These are phyloP conservation scores for Argyra leucocephala DNA, from an alignment of 2,888 invertebrate genomes.

Conservation along the genomic window DNA sequence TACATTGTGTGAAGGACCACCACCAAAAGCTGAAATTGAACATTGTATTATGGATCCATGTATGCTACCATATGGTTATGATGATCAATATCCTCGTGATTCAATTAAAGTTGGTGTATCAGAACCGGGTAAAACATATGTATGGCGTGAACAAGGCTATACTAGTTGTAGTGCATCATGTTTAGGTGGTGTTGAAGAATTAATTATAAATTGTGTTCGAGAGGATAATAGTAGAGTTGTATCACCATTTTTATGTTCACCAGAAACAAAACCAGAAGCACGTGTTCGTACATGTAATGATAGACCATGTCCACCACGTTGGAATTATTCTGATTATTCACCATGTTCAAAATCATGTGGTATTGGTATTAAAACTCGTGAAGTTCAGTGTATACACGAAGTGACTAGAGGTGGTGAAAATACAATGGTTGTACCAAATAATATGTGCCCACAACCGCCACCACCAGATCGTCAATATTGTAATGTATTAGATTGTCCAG, in stretches of 20 bases:
- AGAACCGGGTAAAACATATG: slow-evolving; percentile 69
- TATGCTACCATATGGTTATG: slow-evolving; percentile 52
- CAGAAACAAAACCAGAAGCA: slow-evolving; percentile 79
- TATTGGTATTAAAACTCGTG: slow-evolving; percentile 82
- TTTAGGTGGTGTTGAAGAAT: slow-evolving; percentile 77
- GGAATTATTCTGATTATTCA: slow-evolving; percentile 84
- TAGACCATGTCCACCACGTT: slow-evolving; percentile 87
- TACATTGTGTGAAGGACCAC: slow-evolving; percentile 74
- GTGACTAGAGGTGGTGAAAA: slow-evolving; percentile 80
- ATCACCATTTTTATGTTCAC: slow-evolving; percentile 77
- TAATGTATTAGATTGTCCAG: slow-evolving; percentile 86
- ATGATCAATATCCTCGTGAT: slow-evolving; percentile 41
- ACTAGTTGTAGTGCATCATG: slow-evolving; percentile 92
- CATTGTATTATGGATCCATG: slow-evolving; percentile 73
- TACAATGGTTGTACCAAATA: slow-evolving; percentile 84
- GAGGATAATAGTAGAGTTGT: slow-evolving; percentile 80
- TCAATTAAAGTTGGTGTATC: slow-evolving; percentile 59
- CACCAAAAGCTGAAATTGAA: slow-evolving; percentile 72
- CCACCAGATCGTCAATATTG: slow-evolving; percentile 85
- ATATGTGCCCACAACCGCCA: slow-evolving; percentile 80
- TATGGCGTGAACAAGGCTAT: slow-evolving; percentile 82
- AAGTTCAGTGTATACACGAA: slow-evolving; percentile 52
- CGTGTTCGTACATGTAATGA: slow-evolving; percentile 87
- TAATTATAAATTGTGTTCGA: slow-evolving; percentile 78
- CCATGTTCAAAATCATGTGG: slow-evolving; percentile 90